phyloP scores from a whole-genome alignment of 2,888 invertebrate species.

The Chrysodeixis includens region DNA sequence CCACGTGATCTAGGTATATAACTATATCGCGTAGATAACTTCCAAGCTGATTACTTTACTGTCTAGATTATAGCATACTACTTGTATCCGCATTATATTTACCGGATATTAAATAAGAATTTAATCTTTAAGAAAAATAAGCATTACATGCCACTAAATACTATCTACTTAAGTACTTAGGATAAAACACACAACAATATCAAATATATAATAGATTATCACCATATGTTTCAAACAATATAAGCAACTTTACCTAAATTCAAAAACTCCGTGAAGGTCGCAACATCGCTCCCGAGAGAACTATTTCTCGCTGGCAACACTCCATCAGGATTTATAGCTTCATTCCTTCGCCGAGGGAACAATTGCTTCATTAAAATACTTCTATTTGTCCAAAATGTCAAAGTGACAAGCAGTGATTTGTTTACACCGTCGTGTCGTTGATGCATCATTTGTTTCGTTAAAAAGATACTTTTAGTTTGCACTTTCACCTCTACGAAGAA shows the following conservation, averaged over 20 bases:
- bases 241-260: slow-evolving; percentile 20
- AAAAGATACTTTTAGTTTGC: slow-evolving; percentile 53
- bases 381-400: slow-evolving; percentile 76
- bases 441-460: slow-evolving; percentile 56
- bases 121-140: not conserved
- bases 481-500: slow-evolving; percentile 30
- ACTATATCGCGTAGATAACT: not conserved
- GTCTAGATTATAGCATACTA: not conserved
- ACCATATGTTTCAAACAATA: not conserved
- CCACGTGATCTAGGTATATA: not conserved
- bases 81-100: not conserved
- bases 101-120: not conserved
- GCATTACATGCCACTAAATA: no score
- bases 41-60: not conserved
- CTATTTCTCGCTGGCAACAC: slow-evolving; percentile 34
- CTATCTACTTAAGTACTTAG: no score
- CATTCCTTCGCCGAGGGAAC: slow-evolving; percentile 65
- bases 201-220: no score
- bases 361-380: slow-evolving; percentile 85
- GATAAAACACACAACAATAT: not conserved
- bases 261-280: slow-evolving; percentile 50
- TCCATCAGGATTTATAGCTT: slow-evolving; percentile 35
- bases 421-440: slow-evolving; percentile 71
- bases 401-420: slow-evolving; percentile 81
- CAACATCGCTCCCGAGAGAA: slow-evolving; percentile 48